These are phyloP conservation scores for Nannobrachium achirus DNA, from an alignment of 2,113 vertebrate species.

Conservation along the genomic window DNA sequence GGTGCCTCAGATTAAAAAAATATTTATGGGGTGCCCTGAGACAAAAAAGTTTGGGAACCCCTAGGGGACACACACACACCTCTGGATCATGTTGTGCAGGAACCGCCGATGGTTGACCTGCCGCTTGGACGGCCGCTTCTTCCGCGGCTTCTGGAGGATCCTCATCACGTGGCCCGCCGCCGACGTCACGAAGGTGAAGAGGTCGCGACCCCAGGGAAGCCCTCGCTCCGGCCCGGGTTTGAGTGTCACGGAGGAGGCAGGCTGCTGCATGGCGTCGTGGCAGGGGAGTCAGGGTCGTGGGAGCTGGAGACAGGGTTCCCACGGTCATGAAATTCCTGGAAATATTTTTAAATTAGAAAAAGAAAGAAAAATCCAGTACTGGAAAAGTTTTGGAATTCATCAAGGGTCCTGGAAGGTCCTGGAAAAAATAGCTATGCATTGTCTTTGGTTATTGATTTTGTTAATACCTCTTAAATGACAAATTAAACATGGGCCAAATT, in stretches of 20 bases:
- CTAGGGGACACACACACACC: conserved; percentile 70
- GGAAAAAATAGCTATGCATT: too few species aligned
- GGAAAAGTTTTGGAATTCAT: too few species aligned
- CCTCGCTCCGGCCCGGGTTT: conserved; percentile 77
- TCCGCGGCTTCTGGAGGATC: conserved; percentile 82
- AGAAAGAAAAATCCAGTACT: background rate
- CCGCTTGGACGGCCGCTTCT: conserved; percentile 81
- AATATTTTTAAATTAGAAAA: too few species aligned
- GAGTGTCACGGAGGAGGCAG: conserved; percentile 55
- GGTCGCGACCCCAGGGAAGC: conserved; percentile 78
- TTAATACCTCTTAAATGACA: too few species aligned
- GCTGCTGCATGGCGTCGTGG: conserved; percentile 65
- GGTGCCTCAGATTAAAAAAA: too few species aligned
- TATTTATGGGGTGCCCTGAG: too few species aligned
- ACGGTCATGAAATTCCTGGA: too few species aligned
- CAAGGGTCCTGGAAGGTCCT: too few species aligned
- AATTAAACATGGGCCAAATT: too few species aligned
- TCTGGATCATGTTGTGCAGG: conserved; percentile 87
- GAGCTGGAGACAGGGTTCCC: background rate
- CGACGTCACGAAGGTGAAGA: conserved; percentile 85
- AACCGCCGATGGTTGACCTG: conserved; percentile 87
- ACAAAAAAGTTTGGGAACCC: too few species aligned
- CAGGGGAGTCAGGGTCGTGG: background rate
- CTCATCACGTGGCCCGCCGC: conserved; percentile 87
- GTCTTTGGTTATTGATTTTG: too few species aligned